phyloP scores from a whole-genome alignment of 2,888 invertebrate species.

The Agrotis exclamationis region DNA sequence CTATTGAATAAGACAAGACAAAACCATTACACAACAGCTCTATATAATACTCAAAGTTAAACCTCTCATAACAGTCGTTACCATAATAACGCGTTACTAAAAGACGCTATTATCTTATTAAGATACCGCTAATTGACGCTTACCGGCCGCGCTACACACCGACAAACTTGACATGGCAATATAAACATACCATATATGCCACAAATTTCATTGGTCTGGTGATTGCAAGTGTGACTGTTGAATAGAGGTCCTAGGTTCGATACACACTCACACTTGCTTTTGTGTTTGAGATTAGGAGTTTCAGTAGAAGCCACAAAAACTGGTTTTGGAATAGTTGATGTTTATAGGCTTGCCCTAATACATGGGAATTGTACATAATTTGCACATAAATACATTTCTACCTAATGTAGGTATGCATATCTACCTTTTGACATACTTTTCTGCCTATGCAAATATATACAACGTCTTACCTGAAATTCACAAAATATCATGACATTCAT shows the following conservation, averaged over 20 bases:
- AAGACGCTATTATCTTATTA: slow-evolving; percentile 24
- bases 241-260: not conserved
- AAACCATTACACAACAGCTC: not conserved
- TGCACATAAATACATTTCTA: too few relatives aligned
- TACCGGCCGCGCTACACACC: slow-evolving; percentile 36
- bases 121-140: slow-evolving; percentile 32
- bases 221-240: not conserved
- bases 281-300: too few relatives aligned
- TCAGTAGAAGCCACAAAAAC: too few relatives aligned
- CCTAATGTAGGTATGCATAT: too few relatives aligned
- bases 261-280: too few relatives aligned
- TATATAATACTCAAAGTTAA: not conserved
- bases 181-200: too few relatives aligned
- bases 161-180: not conserved
- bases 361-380: too few relatives aligned
- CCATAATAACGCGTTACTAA: slow-evolving; percentile 28
- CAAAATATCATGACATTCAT: not conserved
- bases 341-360: too few relatives aligned
- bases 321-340: too few relatives aligned
- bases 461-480: too few relatives aligned
- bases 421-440: not conserved
- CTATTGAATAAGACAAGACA: slow-evolving; percentile 1
- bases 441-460: too few relatives aligned
- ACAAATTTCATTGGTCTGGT: not conserved
- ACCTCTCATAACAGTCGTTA: slow-evolving; percentile 17